Conservation (phyloP, 2,797 vertebrate species). For the Eutrigla gurnardus region DNA sequence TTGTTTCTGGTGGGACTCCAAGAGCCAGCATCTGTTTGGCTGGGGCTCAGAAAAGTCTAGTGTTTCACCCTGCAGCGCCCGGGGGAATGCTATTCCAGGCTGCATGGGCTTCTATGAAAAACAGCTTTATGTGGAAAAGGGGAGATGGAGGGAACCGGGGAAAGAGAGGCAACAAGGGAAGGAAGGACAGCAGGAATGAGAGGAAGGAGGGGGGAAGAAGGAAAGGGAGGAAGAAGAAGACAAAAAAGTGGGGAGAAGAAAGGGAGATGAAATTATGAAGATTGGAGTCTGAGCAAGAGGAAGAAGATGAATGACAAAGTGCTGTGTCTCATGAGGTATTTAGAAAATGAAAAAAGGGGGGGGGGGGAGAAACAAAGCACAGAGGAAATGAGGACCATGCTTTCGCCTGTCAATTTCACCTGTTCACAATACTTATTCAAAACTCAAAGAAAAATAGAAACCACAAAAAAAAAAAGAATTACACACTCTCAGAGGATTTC, state of each 20-base stretch:
- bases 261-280: conserved; percentile 24
- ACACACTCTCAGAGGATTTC: conserved; percentile 45
- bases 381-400: conserved; percentile 16
- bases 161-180: conserved; percentile 78
- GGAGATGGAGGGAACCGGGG: conserved; percentile 79
- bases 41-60: conserved; percentile 85
- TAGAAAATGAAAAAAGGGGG: conserved; percentile 25
- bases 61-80: conserved; percentile 86
- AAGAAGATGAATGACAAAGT: conserved; percentile 44
- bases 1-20: conserved; percentile 85
- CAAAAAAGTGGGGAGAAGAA: conserved; percentile 11
- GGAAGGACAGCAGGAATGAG: conserved; percentile 67
- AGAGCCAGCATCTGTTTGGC: conserved; percentile 88
- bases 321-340: conserved; percentile 28
- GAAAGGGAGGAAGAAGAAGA: not conserved
- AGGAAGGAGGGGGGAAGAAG: conserved; percentile 45
- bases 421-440: conserved; percentile 57
- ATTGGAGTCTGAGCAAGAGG: conserved; percentile 21
- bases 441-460: conserved; percentile 4
- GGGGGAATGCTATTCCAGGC: conserved; percentile 88
- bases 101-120: conserved; percentile 87
- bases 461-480: conserved; percentile 6
- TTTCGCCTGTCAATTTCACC: conserved; percentile 49
- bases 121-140: conserved; percentile 90
- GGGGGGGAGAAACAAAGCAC: conserved; percentile 24